A percentile compares a stretch with the other conserved stretches of the same genome.
Conservation (phyloP, 2,113 vertebrate species). For the Pachycephala philippinensis region DNA sequence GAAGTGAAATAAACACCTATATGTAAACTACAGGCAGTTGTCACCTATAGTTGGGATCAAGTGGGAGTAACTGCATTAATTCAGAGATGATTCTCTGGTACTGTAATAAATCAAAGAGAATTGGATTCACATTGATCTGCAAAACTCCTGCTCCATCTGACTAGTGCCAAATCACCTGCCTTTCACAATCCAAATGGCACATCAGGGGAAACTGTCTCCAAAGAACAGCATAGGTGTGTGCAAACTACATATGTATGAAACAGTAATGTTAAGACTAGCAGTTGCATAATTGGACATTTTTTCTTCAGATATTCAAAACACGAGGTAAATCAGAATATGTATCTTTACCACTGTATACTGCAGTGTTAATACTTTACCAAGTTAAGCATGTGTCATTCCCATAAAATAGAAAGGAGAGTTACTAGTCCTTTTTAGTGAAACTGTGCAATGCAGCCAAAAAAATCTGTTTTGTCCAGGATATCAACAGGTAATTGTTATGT, state of each 20-base stretch:
- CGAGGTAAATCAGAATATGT: neutral
- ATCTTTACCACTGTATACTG: neutral
- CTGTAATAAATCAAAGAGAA: neutral
- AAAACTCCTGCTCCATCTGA: neutral
- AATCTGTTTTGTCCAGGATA: neutral
- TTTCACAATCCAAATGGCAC: neutral
- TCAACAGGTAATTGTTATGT: neutral
- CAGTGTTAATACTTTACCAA: neutral
- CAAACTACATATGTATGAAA: rapidly evolving
- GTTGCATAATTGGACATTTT: neutral
- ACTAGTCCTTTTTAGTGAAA: neutral
- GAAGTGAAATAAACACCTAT: neutral
- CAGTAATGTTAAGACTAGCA: neutral
- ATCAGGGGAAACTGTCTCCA: neutral
- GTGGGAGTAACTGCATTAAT: neutral
- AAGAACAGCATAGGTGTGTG: neutral
- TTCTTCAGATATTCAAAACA: neutral
- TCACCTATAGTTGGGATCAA: neutral
- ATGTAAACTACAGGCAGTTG: neutral
- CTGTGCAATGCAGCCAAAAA: neutral
- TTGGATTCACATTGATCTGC: neutral
- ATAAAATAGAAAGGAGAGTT: neutral
- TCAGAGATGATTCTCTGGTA: neutral
- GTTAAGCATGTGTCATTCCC: neutral
- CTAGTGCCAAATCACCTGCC: neutral